A percentile compares a stretch with the other conserved stretches of the same genome.
phyloP scores from a whole-genome alignment of 2,888 invertebrate genomes.

The Hyposoter didymator region DNA sequence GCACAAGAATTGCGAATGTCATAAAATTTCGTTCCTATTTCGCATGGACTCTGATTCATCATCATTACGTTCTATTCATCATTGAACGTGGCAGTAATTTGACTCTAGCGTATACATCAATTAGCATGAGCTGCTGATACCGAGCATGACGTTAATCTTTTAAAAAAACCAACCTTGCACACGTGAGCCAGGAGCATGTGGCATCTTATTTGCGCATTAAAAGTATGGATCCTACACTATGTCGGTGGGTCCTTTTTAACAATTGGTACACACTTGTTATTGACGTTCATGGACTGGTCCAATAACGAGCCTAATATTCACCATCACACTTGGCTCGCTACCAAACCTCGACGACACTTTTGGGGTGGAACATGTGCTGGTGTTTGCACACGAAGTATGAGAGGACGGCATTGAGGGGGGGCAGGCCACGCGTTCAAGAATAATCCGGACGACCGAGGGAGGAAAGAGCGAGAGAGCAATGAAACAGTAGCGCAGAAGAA shows the following conservation, averaged over 20 bases:
- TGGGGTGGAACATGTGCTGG: constrained; percentile 74
- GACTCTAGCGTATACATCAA: too few species aligned
- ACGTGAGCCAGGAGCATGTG: constrained; percentile 9
- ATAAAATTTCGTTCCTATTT: too few species aligned
- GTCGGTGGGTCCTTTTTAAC: background rate
- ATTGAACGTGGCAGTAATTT: too few species aligned
- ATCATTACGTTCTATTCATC: too few species aligned
- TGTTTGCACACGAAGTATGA: constrained; percentile 71
- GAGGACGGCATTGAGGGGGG: background rate
- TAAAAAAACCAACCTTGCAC: background rate
- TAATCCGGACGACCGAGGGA: constrained; percentile 3
- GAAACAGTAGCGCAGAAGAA: constrained; percentile 32
- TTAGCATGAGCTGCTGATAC: background rate
- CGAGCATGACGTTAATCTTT: too few species aligned
- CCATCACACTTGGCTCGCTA: constrained; percentile 74
- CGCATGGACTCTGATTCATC: too few species aligned
- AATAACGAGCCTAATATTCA: constrained; percentile 76
- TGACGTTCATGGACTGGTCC: constrained; percentile 58
- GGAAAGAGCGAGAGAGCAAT: constrained; percentile 19
- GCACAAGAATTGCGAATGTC: too few species aligned
- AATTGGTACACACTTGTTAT: constrained; percentile 56
- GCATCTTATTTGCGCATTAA: background rate
- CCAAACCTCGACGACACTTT: constrained; percentile 72
- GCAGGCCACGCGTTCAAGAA: constrained; percentile 32
- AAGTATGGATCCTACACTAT: constrained; percentile 16